Evolutionary conservation across 2,888 invertebrate genomes (phyloP).

Genomic region (Amphipyra berbera): DNA sequence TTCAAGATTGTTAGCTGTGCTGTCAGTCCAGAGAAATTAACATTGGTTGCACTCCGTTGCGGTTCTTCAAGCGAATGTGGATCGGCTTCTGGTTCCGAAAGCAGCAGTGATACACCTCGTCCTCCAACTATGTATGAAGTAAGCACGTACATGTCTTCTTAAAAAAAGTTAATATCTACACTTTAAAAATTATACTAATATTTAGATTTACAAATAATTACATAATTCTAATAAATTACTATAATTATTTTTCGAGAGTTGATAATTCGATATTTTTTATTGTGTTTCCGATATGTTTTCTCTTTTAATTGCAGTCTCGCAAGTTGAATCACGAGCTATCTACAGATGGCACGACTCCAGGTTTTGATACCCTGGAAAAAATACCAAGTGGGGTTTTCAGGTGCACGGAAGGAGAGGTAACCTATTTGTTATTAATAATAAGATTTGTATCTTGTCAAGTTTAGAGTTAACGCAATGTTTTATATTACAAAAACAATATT

Average conservation of each 20-base stretch:
- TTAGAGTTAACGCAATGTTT: no score
- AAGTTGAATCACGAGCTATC: constrained; percentile 75
- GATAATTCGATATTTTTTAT: no score
- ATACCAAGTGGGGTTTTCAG: constrained; percentile 79
- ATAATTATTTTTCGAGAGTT: no score
- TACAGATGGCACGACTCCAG: constrained; percentile 43
- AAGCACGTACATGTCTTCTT: constrained; percentile 45
- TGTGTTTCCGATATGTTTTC: not conserved
- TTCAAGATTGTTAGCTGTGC: constrained; percentile 1
- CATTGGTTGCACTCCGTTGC: not conserved
- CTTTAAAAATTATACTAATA: no score
- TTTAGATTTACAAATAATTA: no score
- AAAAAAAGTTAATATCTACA: no score
- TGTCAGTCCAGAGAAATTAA: not conserved
- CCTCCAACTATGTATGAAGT: constrained; percentile 64
- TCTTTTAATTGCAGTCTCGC: constrained; percentile 67
- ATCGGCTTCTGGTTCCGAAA: constrained; percentile 3
- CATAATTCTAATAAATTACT: no score
- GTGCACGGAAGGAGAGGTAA: constrained; percentile 74
- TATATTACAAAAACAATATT: no score
- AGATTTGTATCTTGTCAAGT: no score
- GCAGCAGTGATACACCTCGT: constrained; percentile 25
- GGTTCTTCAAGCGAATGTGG: not conserved
- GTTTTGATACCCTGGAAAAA: constrained; percentile 65
- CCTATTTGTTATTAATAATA: constrained; percentile 2